Evolutionary conservation across 2,113 vertebrate species (phyloP).

Genomic region (Trochalopteron elliotii): DNA sequence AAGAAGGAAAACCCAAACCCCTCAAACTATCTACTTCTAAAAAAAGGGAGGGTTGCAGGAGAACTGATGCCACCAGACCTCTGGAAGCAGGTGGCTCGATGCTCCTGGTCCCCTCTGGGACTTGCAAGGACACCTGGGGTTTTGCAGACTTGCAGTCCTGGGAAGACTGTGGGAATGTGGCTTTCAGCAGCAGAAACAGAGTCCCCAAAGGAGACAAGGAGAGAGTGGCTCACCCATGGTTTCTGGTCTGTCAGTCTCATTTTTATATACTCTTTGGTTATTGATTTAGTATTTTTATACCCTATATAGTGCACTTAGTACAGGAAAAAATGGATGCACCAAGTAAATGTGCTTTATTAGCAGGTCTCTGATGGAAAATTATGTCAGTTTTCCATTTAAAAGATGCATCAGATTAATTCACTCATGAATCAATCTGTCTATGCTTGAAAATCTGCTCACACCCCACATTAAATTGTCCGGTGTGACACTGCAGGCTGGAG

Average conservation of each 20-base stretch:
- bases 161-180: not conserved
- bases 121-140: not conserved
- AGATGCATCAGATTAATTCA: slow-evolving; percentile 11
- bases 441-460: not conserved
- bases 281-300: slow-evolving; percentile 16
- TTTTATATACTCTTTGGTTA: slow-evolving; percentile 26
- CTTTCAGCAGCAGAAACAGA: not conserved
- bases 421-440: not conserved
- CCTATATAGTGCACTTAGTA: slow-evolving; percentile 30
- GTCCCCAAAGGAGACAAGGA: not conserved
- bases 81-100: not conserved
- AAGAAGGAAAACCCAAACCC: not conserved
- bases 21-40: not conserved
- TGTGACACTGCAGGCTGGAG: not conserved
- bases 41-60: not conserved
- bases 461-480: not conserved
- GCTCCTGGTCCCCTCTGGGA: not conserved
- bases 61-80: not conserved
- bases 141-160: not conserved
- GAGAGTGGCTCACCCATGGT: not conserved
- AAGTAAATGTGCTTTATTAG: slow-evolving; percentile 11
- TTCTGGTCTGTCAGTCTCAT: not conserved
- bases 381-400: slow-evolving; percentile 44
- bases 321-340: slow-evolving; percentile 14
- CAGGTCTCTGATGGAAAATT: slow-evolving; percentile 11